These are phyloP conservation scores for Euspilapteryx auroguttella DNA, from an alignment of 2,888 invertebrate genomes.

Conservation along the genomic window DNA sequence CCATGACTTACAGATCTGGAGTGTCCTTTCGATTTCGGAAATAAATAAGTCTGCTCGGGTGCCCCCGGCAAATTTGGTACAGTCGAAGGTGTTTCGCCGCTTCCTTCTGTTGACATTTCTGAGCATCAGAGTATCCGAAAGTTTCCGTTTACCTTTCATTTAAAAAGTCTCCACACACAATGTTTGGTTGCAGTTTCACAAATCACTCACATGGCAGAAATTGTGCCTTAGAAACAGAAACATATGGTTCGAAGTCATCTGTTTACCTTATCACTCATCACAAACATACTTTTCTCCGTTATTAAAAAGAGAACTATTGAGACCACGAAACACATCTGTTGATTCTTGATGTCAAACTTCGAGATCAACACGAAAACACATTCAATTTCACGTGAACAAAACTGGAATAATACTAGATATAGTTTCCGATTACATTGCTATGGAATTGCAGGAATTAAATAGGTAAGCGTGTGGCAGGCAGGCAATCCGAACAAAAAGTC, in stretches of 20 bases:
- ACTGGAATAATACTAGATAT: no score
- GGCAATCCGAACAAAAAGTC: no score
- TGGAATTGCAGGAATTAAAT: no score
- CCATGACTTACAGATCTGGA: constrained; percentile 86
- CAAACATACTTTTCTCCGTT: constrained; percentile 22
- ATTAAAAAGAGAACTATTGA: no score
- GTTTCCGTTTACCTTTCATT: no score
- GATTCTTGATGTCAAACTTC: no score
- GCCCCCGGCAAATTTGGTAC: constrained; percentile 52
- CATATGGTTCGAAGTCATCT: constrained; percentile 52
- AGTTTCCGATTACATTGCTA: no score
- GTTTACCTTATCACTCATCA: constrained; percentile 41
- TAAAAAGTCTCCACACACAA: constrained; percentile 17
- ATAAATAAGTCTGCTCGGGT: constrained; percentile 54
- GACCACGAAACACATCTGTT: no score
- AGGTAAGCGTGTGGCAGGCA: no score
- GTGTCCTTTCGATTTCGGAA: constrained; percentile 66
- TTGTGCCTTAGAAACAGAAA: constrained; percentile 27
- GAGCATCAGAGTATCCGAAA: constrained; percentile 64
- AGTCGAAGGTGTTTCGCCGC: constrained; percentile 59
- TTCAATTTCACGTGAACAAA: no score
- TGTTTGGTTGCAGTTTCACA: constrained; percentile 13
- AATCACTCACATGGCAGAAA: constrained; percentile 15
- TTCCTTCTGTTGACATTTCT: constrained; percentile 70
- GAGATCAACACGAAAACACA: no score